A percentile compares a stretch with the other conserved stretches of the same genome.
Conservation (phyloP, 2,113 vertebrate genomes). For the Lethenteron camtschaticum region DNA sequence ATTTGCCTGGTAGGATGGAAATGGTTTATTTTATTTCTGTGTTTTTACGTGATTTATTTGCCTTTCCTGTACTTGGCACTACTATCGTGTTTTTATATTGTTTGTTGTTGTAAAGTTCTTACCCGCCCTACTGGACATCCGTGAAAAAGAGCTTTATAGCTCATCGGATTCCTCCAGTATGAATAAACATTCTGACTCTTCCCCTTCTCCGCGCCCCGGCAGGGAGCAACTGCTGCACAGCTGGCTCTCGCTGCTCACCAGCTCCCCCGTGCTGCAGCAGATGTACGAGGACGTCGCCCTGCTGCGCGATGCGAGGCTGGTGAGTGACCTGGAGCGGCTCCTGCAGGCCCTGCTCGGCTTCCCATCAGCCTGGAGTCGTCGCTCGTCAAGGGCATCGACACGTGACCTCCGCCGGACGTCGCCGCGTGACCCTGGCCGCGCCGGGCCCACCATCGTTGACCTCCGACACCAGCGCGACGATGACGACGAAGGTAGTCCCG, state of each 20-base stretch:
- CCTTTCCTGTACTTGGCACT: too few relatives aligned
- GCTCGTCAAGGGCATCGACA: conserved; percentile 69
- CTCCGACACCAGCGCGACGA: too few relatives aligned
- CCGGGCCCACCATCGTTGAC: too few relatives aligned
- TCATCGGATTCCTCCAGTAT: background rate
- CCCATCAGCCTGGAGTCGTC: conserved; percentile 61
- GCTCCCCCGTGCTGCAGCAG: conserved; percentile 41
- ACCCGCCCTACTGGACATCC: too few relatives aligned
- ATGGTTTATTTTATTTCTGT: too few relatives aligned
- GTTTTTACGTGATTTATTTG: too few relatives aligned
- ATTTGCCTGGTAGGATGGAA: too few relatives aligned
- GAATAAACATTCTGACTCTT: background rate
- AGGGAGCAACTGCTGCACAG: conserved; percentile 66
- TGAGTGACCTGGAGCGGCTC: conserved; percentile 54
- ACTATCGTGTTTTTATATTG: too few relatives aligned
- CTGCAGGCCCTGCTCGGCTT: conserved; percentile 72
- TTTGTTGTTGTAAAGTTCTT: too few relatives aligned
- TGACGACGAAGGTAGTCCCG: too few relatives aligned
- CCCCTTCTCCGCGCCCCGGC: background rate
- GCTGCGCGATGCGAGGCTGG: conserved; percentile 47
- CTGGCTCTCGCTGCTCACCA: conserved; percentile 68
- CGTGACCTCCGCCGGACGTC: conserved; percentile 21
- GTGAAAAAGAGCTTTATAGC: background rate
- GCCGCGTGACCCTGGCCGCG: too few relatives aligned
- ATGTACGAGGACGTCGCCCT: conserved; percentile 73